Evolutionary conservation across 2,113 vertebrate species (phyloP).

Genomic region (Microtus oregoni): DNA sequence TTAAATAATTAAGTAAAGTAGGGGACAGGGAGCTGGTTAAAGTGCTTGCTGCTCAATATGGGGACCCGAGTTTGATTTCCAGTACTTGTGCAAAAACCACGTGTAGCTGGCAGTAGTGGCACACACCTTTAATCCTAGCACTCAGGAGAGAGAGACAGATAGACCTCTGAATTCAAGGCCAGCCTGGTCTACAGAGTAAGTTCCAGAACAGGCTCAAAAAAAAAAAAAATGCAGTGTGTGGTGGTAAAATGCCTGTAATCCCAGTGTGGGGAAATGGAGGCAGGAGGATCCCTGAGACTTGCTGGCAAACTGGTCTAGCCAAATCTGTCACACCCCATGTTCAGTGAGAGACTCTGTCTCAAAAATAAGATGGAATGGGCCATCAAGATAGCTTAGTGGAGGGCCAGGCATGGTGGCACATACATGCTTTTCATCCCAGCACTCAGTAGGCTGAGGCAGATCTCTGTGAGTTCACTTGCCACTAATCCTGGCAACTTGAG

Average conservation of each 20-base stretch:
- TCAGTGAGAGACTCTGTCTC: neutral
- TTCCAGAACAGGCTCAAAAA: no score
- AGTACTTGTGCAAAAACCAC: neutral
- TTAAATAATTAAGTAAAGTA: neutral
- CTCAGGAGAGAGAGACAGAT: no score
- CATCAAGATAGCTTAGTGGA: neutral
- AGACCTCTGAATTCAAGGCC: no score
- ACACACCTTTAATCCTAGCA: no score
- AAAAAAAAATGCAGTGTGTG: neutral
- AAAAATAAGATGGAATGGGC: neutral
- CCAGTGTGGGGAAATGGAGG: neutral
- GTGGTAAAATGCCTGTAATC: neutral
- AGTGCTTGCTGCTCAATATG: neutral
- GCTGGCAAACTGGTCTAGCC: neutral
- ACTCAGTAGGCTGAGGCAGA: neutral
- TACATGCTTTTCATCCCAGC: neutral
- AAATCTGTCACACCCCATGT: neutral
- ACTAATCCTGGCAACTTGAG: neutral
- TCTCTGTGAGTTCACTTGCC: neutral
- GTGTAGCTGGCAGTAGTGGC: no score
- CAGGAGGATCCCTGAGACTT: neutral
- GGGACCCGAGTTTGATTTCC: neutral
- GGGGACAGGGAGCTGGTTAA: neutral
- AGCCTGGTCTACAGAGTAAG: no score
- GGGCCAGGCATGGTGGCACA: neutral